Evolutionary conservation across 2,888 invertebrate species (phyloP), one percentile per base, ranked within the genome.

Genomic region (Drymonia ruficornis): DNA sequence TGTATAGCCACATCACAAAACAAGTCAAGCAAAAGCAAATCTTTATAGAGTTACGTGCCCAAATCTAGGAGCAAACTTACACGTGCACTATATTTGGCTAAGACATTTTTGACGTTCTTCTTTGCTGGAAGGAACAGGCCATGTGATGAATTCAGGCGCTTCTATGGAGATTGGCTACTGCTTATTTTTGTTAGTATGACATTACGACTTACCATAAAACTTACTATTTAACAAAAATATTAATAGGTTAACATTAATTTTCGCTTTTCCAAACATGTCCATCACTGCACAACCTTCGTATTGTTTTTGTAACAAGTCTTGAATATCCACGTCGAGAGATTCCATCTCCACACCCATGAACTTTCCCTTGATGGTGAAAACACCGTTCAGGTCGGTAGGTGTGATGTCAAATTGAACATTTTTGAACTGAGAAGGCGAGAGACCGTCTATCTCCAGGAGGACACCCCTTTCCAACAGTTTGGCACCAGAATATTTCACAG

Each of bases 261-360:
- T 95, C 19, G 96, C 96, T 81, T 95, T 95, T n/a, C 95, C 96
- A 76, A 96, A 96, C 92, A 97, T 94, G 68, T 96, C 94, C 94
- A 96, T 96, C 23, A 96, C 95, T 28, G 95, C 93, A 45, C 95
- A 94, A 19, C 96, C 96, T 78, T 96, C 96, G 70, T 95, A 96
- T 79, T 97, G 96, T 59, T 96, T 92, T 77, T 96, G 95, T 16
- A 97, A 88, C 36, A 96, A 85, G 75, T 96, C 95, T 90, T 96
- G 94, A 67, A 96, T 95, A 61, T 95, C 94, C 15, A 96, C 86
- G 43, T 96, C 95, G 28, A 96, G 93, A 55, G 95, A 94, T 74
- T 96, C 96, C 94, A 96, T 94, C 72, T 94, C 94, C 0, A 96
- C 95, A 1, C 96, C 96, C 95, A 96, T 95, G 71, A 96, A 96